Evolutionary conservation across 2,797 vertebrate species (phyloP), one percentile per base, ranked within the genome.

Genomic region (Yasuhikotakia modesta): DNA sequence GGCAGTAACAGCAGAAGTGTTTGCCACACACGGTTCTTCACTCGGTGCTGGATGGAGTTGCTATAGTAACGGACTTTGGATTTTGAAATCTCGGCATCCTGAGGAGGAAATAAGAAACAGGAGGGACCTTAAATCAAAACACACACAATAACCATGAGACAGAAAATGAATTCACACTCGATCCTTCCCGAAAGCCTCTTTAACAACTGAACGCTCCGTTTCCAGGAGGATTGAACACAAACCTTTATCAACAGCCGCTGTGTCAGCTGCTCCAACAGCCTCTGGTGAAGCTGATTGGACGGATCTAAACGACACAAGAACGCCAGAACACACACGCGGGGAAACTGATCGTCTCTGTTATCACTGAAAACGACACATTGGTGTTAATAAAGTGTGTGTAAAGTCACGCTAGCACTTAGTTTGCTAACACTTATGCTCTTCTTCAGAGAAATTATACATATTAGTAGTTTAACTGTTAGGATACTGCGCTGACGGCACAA

Each of bases 11-110:
- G 84, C 6, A 99, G 85, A 71, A 98, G 88, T 0, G 93, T 93
- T 90, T 99, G 97, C 97, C 97, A 99, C 0, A 94, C 78, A 7
- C 97, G 85, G 88, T 95, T 98, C 92, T 97, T 97, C 80, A 95
- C 86, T 73, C 96, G 92, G 70, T 99, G 96, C 35, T 97, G 96
- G 46, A 96, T 90, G 58, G 97, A 99, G 89, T 99, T 99, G 78
- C 91, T 92, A 21, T 96, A 96, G 89, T 95, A 95, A 70, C 95
- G 94, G 0, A 91, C 90, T 90, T 94, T 96, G 57, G 94, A 93
- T 85, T 89, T 95, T 52, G 95, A 94, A 76, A 95, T 92, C 30
- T 90, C 73, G 1, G 92, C 93, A 87, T 97, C 96, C 97, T 98
- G 2, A 61, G 83, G 39, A 22, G 57, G 14, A 46, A 2, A 14